Evolutionary conservation across 2,113 vertebrate genomes (phyloP), one percentile per base, ranked within the genome.

Genomic region (Arizona elegans): DNA sequence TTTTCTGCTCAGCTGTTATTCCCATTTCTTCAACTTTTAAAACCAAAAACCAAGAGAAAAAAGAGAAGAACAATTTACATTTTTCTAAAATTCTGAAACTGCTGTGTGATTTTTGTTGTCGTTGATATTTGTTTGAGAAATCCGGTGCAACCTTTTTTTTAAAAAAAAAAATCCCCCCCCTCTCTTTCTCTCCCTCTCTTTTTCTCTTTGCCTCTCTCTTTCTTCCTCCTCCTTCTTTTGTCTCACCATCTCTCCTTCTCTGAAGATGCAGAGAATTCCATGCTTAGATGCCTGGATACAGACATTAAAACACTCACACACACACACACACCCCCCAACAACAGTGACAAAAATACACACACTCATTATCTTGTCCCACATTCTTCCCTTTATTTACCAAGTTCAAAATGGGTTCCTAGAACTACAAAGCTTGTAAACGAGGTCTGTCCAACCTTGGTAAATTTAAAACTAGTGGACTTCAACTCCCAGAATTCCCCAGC

Each of bases 231-330:
- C 93, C 86, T 26, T 86, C 93, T 88, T 92, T 94, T n/a, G 93
- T 97, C 65, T 96, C 93, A 97, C 93, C 96, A 95, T 96, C 94
- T 97, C 94, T 96, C 95, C 96, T 96, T 96, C 95, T 95, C 96
- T 97, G 95, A 96, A 96, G 97, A 97, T 96, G 97, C 98, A 97
- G 97, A 97, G 95, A 97, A 97, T 98, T 97, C 97, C 96, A 94
- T 96, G 96, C 97, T 96, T 2, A 95, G 94, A 96, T 95, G 5
- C 96, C 96, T 96, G 95, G 96, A 95, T 96, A 93, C 95, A 96
- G 96, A 94, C 95, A 94, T 91, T 94, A 54, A 38, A 94, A 94
- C 94, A 33, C 17, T 4, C 3, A n/a, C 93, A 53, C 11, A 93
- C 94, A 26, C n/a, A 24, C 43, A 50, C 9, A 24, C 3, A n/a